Conservation (phyloP, 2,113 vertebrate species). For the Oxyura jamaicensis region DNA sequence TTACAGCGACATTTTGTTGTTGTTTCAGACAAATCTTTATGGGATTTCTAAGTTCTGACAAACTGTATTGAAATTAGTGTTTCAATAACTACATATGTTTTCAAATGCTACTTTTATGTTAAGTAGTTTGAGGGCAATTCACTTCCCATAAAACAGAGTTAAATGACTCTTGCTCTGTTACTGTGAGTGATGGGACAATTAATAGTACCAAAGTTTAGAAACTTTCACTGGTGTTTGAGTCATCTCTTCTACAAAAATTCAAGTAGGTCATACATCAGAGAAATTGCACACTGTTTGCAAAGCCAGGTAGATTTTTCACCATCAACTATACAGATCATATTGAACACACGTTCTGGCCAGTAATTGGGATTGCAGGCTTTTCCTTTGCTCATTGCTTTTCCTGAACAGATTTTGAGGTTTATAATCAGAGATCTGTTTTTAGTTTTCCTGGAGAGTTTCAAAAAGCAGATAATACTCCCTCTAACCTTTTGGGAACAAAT, state of each 20-base stretch:
- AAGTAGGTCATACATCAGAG: not conserved
- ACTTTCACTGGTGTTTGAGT: not conserved
- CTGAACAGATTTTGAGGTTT: not conserved
- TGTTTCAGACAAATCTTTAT: not conserved
- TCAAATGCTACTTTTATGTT: not conserved
- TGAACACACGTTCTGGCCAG: not conserved
- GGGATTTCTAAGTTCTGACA: not conserved
- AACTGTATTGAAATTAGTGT: not conserved
- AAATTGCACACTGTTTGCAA: not conserved
- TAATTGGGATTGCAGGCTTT: not conserved
- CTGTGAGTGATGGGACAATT: not conserved
- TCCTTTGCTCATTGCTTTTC: accelerated
- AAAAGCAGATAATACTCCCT: not conserved
- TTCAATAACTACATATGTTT: not conserved
- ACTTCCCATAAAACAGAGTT: not conserved
- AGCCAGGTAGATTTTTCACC: not conserved
- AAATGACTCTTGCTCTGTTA: not conserved
- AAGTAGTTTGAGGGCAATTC: not conserved
- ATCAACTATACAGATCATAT: not conserved
- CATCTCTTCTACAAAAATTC: not conserved
- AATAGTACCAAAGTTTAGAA: not conserved
- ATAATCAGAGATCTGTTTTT: not conserved
- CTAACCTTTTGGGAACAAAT: not conserved
- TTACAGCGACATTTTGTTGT: not conserved
- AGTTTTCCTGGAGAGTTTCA: not conserved